These are phyloP conservation scores for Bursaphelenchus mucronatus DNA, from an alignment of 1,140 invertebrate genomes.

Conservation along the genomic window DNA sequence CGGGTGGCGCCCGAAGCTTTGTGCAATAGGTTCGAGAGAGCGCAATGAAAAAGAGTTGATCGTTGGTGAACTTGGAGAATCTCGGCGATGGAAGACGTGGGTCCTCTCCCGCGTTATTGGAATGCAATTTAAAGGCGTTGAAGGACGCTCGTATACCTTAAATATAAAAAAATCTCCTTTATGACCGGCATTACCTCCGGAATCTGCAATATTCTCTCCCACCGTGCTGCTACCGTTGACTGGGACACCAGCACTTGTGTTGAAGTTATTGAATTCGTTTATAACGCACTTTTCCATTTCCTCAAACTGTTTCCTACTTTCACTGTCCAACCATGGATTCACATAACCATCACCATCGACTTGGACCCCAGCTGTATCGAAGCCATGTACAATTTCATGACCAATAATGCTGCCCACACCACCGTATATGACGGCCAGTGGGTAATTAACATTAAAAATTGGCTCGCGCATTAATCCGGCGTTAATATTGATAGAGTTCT, in stretches of 20 bases:
- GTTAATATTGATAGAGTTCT: neutral
- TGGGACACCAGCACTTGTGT: neutral
- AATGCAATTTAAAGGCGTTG: neutral
- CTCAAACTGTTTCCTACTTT: neutral
- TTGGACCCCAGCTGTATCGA: neutral
- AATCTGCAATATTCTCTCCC: slow-evolving; percentile 19
- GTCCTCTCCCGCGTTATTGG: too few relatives aligned
- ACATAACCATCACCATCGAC: slow-evolving; percentile 1
- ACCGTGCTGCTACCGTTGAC: neutral
- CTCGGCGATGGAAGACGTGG: neutral
- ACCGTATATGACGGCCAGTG: neutral
- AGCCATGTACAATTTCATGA: slow-evolving; percentile 13
- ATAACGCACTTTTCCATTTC: slow-evolving; percentile 12
- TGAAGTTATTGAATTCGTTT: slow-evolving; percentile 9
- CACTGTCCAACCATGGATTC: neutral
- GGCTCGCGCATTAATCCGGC: neutral
- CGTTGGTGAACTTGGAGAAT: slow-evolving; percentile 8
- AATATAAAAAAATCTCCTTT: too few relatives aligned
- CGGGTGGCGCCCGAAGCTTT: neutral
- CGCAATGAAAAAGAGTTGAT: slow-evolving; percentile 17
- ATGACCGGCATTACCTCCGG: neutral
- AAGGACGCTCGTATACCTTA: slow-evolving; percentile 6
- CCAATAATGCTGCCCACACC: neutral
- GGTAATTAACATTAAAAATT: neutral
- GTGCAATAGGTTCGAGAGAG: slow-evolving; percentile 5